Conservation (phyloP, 2,797 vertebrate species). For the Helarctos malayanus region DNA sequence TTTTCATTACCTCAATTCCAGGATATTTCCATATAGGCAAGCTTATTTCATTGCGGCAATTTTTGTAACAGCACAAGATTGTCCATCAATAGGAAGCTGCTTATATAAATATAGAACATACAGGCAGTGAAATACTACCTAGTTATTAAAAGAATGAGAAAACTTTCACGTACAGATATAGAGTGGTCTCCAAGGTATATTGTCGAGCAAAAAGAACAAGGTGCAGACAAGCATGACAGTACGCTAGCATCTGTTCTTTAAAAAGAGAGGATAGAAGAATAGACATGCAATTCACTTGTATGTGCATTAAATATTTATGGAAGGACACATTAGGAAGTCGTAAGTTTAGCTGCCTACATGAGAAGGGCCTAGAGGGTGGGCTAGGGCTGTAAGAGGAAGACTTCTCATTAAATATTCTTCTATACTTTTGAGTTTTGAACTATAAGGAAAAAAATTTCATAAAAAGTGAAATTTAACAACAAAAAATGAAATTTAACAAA, state of each 20-base stretch:
- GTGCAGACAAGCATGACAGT: background rate
- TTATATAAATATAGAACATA: background rate
- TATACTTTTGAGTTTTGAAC: background rate
- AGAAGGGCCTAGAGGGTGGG: background rate
- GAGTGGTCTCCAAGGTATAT: background rate
- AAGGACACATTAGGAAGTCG: background rate
- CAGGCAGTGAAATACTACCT: background rate
- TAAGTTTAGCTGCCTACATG: background rate
- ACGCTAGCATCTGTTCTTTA: background rate
- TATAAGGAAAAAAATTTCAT: background rate
- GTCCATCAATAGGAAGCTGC: background rate
- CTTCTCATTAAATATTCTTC: background rate
- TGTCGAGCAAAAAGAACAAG: slow-evolving; percentile 5
- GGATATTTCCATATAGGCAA: slow-evolving; percentile 5
- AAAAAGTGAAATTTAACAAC: background rate
- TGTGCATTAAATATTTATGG: background rate
- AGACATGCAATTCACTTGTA: background rate
- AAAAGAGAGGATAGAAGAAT: background rate
- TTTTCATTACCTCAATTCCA: background rate
- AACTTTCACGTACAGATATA: background rate
- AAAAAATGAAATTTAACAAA: background rate
- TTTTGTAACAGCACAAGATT: background rate
- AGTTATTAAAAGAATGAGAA: background rate
- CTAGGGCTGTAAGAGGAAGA: background rate
- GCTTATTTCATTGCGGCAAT: background rate